phyloP scores from a whole-genome alignment of 2,797 vertebrate genomes.

The Oreortyx pictus region DNA sequence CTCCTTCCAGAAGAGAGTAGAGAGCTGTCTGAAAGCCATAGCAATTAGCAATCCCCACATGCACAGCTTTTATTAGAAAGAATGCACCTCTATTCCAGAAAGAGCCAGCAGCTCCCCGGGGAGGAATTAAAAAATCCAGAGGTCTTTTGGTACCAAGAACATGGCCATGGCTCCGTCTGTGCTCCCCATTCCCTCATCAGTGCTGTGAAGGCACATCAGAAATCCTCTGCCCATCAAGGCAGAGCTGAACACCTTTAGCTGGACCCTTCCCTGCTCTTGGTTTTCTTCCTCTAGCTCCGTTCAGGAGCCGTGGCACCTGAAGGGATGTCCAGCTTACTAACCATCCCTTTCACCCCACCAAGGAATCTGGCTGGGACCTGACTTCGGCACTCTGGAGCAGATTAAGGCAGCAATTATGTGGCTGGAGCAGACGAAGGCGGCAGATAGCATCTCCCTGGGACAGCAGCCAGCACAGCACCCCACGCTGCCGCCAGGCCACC shows the following conservation, averaged over 20 bases:
- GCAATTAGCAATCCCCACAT: conserved; percentile 67
- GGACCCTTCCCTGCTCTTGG: background rate
- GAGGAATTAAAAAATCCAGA: background rate
- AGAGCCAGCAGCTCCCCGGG: conserved; percentile 36
- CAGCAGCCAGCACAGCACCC: background rate
- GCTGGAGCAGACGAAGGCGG: background rate
- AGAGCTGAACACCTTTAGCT: background rate
- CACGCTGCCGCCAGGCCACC: rapidly evolving
- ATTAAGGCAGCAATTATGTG: rapidly evolving
- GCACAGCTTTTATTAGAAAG: conserved; percentile 70
- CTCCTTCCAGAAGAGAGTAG: conserved; percentile 55
- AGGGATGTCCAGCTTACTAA: background rate
- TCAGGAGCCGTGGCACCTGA: background rate
- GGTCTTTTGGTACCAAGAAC: background rate
- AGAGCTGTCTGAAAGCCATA: conserved; percentile 67
- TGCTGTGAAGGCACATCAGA: background rate
- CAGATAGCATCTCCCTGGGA: background rate
- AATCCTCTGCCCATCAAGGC: background rate
- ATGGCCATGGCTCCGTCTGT: background rate
- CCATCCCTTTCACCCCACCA: background rate
- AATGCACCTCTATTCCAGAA: conserved; percentile 59
- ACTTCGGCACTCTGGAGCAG: background rate
- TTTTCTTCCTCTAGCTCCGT: background rate
- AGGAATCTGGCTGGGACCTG: background rate
- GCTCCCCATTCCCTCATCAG: background rate